Evolutionary conservation across 2,797 vertebrate species (phyloP).

Genomic region (Pyrocephalus nanus): DNA sequence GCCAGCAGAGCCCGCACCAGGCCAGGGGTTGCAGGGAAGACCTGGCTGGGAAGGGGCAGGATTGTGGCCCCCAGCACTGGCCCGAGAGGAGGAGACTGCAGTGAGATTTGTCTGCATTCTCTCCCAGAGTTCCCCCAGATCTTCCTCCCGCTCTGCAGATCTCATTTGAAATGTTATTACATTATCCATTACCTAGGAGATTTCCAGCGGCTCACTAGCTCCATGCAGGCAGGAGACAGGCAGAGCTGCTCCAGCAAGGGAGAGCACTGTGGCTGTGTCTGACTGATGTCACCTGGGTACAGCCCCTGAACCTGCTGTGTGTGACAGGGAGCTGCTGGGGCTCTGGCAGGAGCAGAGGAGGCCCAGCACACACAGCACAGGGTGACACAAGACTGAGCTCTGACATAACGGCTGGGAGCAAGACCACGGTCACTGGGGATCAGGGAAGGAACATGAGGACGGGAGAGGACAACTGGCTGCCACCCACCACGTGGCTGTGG

Average conservation of each 20-base stretch:
- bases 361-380: not conserved
- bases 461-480: not conserved
- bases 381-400: not conserved
- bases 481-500: not conserved
- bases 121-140: constrained; percentile 59
- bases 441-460: rapidly evolving
- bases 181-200: constrained; percentile 64
- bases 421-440: rapidly evolving
- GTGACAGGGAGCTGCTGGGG: not conserved
- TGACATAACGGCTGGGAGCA: not conserved
- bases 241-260: not conserved
- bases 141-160: constrained; percentile 53
- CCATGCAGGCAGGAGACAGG: constrained; percentile 39
- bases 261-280: not conserved
- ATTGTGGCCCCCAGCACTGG: not conserved
- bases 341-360: not conserved
- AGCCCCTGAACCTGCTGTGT: not conserved
- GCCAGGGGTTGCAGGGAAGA: not conserved
- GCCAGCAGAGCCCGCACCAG: not conserved
- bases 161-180: constrained; percentile 60
- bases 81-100: constrained; percentile 21
- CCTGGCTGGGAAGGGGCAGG: not conserved
- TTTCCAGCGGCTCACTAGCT: constrained; percentile 52
- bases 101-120: constrained; percentile 53
- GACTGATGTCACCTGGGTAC: not conserved